phyloP scores from a whole-genome alignment of 2,797 vertebrate species.

The Gymnocypris eckloni region DNA sequence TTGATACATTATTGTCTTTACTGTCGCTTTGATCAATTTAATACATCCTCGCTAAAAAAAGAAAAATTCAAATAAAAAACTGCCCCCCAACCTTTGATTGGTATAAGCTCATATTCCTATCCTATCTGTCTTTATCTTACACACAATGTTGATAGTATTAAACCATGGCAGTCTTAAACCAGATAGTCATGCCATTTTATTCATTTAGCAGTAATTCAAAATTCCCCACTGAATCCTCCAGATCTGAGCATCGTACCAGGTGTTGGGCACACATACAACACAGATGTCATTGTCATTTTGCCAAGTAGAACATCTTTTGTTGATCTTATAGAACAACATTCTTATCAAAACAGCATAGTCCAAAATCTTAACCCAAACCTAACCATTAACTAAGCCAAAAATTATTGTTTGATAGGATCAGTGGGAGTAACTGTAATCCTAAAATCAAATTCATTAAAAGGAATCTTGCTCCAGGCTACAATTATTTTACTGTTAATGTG shows the following conservation, averaged over 20 bases:
- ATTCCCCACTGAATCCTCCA: neutral
- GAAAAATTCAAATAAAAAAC: neutral
- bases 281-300: neutral
- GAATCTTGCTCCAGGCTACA: no score
- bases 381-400: neutral
- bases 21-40: neutral
- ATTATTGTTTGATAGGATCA: neutral
- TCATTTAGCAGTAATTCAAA: neutral
- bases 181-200: neutral
- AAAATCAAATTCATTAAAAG: neutral
- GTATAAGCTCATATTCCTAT: neutral
- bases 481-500: neutral
- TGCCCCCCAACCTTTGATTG: neutral
- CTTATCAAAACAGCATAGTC: neutral
- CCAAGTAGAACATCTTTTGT: neutral
- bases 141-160: neutral
- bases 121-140: neutral
- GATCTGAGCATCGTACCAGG: neutral
- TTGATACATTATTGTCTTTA: neutral
- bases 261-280: neutral
- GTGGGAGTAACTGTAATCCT: neutral
- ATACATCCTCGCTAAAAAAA: no score
- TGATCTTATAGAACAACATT: constrained; percentile 2
- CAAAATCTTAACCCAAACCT: neutral
- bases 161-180: neutral